Evolutionary conservation across 1,140 invertebrate species (phyloP).

Genomic region (Caenorhabditis remanei): DNA sequence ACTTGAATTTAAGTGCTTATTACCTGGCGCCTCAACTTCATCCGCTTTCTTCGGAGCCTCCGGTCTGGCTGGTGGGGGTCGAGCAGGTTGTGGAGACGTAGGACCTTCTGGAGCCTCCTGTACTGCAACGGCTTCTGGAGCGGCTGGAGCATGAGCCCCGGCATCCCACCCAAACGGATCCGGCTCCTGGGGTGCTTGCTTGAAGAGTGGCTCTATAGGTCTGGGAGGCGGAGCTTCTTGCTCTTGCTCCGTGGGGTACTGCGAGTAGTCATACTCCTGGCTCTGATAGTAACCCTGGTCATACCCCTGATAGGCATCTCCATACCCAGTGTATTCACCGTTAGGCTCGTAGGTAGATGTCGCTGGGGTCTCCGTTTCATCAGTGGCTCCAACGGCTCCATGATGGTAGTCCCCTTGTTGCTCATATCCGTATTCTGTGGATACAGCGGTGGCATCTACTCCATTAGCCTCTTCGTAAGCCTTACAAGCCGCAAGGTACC

Average conservation of each 20-base stretch:
- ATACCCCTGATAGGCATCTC: conserved; percentile 57
- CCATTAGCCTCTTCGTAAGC: conserved; percentile 32
- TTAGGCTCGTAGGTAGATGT: conserved; percentile 30
- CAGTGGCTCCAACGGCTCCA: conserved; percentile 31
- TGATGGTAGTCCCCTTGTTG: conserved; percentile 60
- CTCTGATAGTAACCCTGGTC: conserved; percentile 46
- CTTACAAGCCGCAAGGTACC: conserved; percentile 16
- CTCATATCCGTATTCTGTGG: conserved; percentile 48
- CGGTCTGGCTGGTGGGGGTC: conserved; percentile 43
- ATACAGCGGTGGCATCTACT: background rate
- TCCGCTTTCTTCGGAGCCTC: conserved; percentile 48
- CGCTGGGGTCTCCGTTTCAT: background rate
- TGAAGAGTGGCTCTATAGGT: conserved; percentile 38
- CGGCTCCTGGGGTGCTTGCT: conserved; percentile 6
- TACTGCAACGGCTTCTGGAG: background rate
- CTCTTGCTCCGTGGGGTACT: conserved; percentile 4
- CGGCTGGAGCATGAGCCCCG: background rate
- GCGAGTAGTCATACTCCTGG: conserved; percentile 36
- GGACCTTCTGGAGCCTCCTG: background rate
- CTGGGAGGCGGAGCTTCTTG: background rate
- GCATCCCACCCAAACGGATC: conserved; percentile 42
- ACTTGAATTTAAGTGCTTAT: too few species aligned
- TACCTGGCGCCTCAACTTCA: conserved; percentile 16
- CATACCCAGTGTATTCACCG: conserved; percentile 39
- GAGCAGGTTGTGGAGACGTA: conserved; percentile 43